Conservation (phyloP, 2,888 invertebrate species). For the Heterodera filipjevi region DNA sequence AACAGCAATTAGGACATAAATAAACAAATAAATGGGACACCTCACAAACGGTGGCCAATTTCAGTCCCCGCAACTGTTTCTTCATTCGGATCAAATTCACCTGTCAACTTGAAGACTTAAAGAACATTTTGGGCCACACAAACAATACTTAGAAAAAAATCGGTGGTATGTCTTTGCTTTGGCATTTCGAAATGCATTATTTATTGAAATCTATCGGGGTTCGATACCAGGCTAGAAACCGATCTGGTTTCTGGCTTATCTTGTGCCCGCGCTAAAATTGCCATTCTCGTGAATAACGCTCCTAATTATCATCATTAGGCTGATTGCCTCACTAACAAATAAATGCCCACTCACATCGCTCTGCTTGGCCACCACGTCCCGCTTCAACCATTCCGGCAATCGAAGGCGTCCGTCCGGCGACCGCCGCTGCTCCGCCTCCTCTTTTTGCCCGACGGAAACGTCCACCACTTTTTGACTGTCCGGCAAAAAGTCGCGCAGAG, state of each 20-base stretch:
- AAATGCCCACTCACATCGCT: constrained; percentile 33
- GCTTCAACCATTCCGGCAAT: constrained; percentile 63
- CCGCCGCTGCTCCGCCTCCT: constrained; percentile 40
- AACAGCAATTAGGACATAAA: constrained; percentile 32
- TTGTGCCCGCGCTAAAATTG: no score
- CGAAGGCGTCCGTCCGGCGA: constrained; percentile 57
- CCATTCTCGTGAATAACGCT: no score
- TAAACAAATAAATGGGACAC: constrained; percentile 23
- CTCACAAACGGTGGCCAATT: constrained; percentile 63
- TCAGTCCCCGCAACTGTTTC: constrained; percentile 58
- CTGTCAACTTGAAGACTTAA: no score
- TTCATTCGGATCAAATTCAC: constrained; percentile 55
- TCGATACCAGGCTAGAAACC: no score
- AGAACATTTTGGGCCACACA: no score
- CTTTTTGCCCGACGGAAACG: background rate
- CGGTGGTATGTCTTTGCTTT: no score
- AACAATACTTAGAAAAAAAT: no score
- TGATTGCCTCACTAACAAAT: no score
- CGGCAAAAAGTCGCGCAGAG: constrained; percentile 56
- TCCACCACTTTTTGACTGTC: constrained; percentile 34
- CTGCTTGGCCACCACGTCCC: constrained; percentile 49
- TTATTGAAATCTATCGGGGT: no score
- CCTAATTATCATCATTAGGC: no score
- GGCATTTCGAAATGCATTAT: no score
- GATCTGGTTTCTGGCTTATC: no score